A percentile compares a stretch with the other conserved stretches of the same genome.
These are phyloP conservation scores for Notothenia coriiceps DNA, from an alignment of 2,113 vertebrate species.

Conservation along the genomic window DNA sequence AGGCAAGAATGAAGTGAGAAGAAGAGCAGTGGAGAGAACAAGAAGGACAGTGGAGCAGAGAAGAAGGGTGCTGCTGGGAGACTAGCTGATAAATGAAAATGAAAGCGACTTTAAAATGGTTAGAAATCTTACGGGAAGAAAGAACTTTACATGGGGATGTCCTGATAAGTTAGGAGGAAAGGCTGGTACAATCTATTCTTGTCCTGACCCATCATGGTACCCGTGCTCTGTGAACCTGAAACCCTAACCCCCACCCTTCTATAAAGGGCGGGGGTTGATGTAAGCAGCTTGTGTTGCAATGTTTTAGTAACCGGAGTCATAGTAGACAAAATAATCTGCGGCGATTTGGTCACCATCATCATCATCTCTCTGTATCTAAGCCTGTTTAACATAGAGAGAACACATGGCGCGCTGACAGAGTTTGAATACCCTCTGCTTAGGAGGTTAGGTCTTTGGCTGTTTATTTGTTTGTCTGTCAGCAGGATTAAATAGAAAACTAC, in stretches of 20 bases:
- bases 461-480: no score
- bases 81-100: not conserved
- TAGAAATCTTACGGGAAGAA: slow-evolving; percentile 10
- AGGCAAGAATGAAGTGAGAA: not conserved
- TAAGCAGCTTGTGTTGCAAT: not conserved
- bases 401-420: not conserved
- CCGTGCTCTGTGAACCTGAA: slow-evolving; percentile 48
- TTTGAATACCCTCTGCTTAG: no score
- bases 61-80: slow-evolving; percentile 8
- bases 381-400: not conserved
- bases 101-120: slow-evolving; percentile 1
- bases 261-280: not conserved
- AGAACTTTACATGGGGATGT: slow-evolving; percentile 26
- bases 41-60: not conserved
- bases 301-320: not conserved
- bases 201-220: slow-evolving; percentile 35
- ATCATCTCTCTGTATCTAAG: not conserved
- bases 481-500: no score
- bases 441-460: no score
- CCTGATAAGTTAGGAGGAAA: slow-evolving; percentile 1
- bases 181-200: slow-evolving; percentile 58
- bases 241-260: slow-evolving; percentile 26
- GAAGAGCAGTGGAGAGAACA: not conserved
- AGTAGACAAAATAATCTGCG: not conserved
- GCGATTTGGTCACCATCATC: not conserved